Evolutionary conservation across 1,140 invertebrate species (phyloP), one percentile per base, ranked within the genome.

Genomic region (Monomorium pharaonis): DNA sequence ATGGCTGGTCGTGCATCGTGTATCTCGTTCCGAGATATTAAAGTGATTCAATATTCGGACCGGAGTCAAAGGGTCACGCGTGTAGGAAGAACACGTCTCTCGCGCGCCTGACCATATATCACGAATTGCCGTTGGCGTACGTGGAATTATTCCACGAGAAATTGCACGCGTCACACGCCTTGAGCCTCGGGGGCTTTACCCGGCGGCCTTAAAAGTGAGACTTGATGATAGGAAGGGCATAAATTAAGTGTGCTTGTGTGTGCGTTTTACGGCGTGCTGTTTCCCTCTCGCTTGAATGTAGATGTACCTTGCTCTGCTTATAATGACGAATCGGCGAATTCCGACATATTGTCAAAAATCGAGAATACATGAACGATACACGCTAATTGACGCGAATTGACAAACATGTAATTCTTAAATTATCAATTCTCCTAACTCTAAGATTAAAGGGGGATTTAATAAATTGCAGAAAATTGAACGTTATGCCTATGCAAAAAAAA

Each of bases 31-130:
- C 65, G 60, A 91, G 89, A 88, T 89, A 92, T 92, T 92, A 91
- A 91, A 91, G 85, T 90, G 88, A 91, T 92, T 91, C 91, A 91
- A 92, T 92, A 92, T 92, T 92, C 89, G 91, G 88, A 70, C 54
- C 30, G 44, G 88, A 69, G 89, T 90, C 88, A 86, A 51, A 37
- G 62, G 89, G 89, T 92, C 86, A 85, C 47, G 58, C 88, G 91
- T 89, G 89, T 92, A 91, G 91, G 91, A 77, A 91, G 89, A 18
- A 90, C 91, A 77, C 81, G 86, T 91, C 91, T 90, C 77, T 88
- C 85, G 80, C 65, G 58, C 88, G 88, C 47, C 70, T 70, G 85
- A 62, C 87, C 91, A 70, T 92, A 92, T 89, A 92, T 92, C 91
- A 92, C 70, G 47, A 63, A 87, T 60, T 88, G 85, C 85, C 89